Base-by-base conservation (phyloP, 1,140 invertebrate species). In the Galendromus occidentalis region DNA sequence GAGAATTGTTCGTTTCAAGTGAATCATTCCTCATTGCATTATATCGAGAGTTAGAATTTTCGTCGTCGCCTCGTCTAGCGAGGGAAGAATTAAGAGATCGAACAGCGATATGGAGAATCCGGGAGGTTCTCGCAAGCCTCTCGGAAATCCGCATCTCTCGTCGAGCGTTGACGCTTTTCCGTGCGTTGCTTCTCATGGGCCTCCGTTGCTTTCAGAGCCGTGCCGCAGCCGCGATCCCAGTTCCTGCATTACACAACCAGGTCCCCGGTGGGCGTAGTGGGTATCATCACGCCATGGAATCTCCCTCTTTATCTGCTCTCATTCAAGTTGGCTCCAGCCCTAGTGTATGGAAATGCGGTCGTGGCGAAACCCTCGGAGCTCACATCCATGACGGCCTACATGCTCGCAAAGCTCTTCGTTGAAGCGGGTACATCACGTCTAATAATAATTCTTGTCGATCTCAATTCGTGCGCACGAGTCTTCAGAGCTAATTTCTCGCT, bases 311-410 rank as follows among this genome's bases (percentile, higher is more conserved):
- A 83, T 69, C 74, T 83, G 29, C 72, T 83, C 4, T 79, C 79
- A 44, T 80, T 80, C 69, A 81, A 82, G 69, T 39, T 83, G 4
- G 82, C 80, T 7, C 82, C 81, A 29, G 80, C 80, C 17, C 69
- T 83, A n/a, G 79, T 78, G 1, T 71, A 71, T 59, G 82, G 82
- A 18, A 81, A 81, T 71, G 82, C 82, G 17, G 78, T 82, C 1
- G 81, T 83, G 2, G 79, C 76, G 39, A 83, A 83, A 67, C 81
- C 82, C 1, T 81, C 79, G 71, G 82, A 83, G 71, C 73, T 83
- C 71, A 83, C 82, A 1, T 81, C 80, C 7, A 76, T 80, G 0
- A 81, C 81, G 0, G 79, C 81, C 4, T 81, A 73, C 69, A 78
- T 77, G 69, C 71, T 83, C 2, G 78, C 76, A 67, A 72, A 80